phyloP scores from a whole-genome alignment of 2,797 vertebrate species.

The Glyptemys insculpta region DNA sequence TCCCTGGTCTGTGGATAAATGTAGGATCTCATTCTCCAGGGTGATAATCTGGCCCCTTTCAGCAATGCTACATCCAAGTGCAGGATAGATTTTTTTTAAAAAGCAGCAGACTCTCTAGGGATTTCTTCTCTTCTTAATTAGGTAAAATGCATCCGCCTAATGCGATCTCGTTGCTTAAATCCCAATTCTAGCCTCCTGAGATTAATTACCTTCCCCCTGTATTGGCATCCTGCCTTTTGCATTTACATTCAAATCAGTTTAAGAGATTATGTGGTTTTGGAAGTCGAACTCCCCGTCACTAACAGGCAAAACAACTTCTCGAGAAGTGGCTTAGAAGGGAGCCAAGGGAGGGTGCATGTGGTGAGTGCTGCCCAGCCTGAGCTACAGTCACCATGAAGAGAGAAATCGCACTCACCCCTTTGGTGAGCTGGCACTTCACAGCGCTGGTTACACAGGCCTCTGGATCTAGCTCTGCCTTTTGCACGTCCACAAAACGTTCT shows the following conservation, averaged over 20 bases:
- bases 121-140: not conserved
- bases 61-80: not conserved
- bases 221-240: not conserved
- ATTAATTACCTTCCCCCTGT: conserved; percentile 66
- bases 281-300: not conserved
- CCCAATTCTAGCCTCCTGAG: conserved; percentile 27
- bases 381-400: not conserved
- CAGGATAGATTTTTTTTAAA: not conserved
- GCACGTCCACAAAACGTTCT: not conserved
- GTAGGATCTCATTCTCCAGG: not conserved
- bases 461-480: not conserved
- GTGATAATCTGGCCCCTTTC: not conserved
- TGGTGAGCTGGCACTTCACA: not conserved
- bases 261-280: conserved; percentile 16
- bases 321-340: not conserved
- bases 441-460: not conserved
- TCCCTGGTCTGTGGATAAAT: fast-evolving
- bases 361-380: no score
- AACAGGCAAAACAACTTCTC: not conserved
- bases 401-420: not conserved
- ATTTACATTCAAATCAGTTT: conserved; percentile 21
- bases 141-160: not conserved
- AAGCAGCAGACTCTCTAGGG: no score
- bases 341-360: not conserved
- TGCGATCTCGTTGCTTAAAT: not conserved